These are phyloP conservation scores for Hemicentrotus pulcherrimus DNA, from an alignment of 35 echinoderm and acorn worm genomes.

Conservation along the genomic window DNA sequence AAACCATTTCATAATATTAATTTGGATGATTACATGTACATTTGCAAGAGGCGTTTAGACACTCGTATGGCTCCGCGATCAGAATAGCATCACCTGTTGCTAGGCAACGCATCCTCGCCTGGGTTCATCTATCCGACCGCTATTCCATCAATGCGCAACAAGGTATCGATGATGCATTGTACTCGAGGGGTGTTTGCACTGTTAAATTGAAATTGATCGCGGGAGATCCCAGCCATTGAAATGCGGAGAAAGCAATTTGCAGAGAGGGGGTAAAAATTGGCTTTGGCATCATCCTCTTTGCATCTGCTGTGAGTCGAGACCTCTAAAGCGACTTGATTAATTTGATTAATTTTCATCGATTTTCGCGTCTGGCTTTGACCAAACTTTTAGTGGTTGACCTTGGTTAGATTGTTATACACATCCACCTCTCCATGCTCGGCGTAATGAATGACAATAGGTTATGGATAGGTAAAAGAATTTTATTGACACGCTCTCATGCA, in stretches of 20 bases:
- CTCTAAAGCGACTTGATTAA: not conserved
- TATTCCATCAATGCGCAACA: not conserved
- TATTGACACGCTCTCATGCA: not conserved
- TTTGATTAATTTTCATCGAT: slow-evolving; percentile 33
- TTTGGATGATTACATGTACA: not conserved
- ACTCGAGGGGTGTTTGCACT: not conserved
- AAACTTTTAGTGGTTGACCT: not conserved
- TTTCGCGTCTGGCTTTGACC: not conserved
- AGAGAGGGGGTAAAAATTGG: not conserved
- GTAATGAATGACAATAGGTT: not conserved
- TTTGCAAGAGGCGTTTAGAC: not conserved
- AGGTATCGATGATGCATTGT: not conserved
- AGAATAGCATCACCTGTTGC: not conserved
- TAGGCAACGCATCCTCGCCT: not conserved
- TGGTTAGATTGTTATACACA: not conserved
- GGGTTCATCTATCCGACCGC: not conserved
- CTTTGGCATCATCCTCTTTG: not conserved
- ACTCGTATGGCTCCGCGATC: not conserved
- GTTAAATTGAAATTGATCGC: slow-evolving; percentile 13
- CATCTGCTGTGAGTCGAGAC: not conserved
- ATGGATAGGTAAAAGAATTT: not conserved
- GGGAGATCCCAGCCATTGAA: not conserved
- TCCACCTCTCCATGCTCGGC: not conserved
- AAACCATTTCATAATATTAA: not conserved
- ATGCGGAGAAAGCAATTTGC: not conserved